Base-by-base conservation (phyloP, 64 coral and sea anemone species). In the Montipora capricornis region DNA sequence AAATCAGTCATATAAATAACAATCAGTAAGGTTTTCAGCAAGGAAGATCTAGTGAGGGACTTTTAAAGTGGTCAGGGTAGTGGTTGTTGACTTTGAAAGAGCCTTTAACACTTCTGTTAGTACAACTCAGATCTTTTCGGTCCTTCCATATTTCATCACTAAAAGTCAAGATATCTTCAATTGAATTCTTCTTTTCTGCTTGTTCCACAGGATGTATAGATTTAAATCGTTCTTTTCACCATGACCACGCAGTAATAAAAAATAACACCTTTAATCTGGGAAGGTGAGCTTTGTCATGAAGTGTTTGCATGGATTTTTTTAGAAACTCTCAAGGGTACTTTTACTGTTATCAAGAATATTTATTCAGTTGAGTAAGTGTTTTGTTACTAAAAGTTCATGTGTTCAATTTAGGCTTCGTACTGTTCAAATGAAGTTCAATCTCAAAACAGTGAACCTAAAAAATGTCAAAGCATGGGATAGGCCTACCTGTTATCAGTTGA, bases 401-500 rank as follows among this genome's bases (percentile, higher is more conserved):
- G 20, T 14, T 82, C 47, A 49, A 50, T 22, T 71, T 86, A 93
- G 92, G 74, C 51, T 93, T 64, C 75, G 77, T 50, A 29, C 74
- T 17, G 15, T 93, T 29, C 68, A 51, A 15, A 48, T 93, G 60
- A 71, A 47, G 20, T 88, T 93, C 59, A 45, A 77, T 46, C 60
- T 93, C 2, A 88, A 88, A 67, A 87, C 92, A 52, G 68, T 93
- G 46, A 93, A 93, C 47, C 61, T 93, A 49, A 93, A 88, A 52
- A 64, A 87, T 26, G 92, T 93, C 45, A 88, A 73, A 48, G 80
- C 92, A 20, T 93, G 92, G 92, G 96, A 87, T 37, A 98, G 75
- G 70, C 96, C 96, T 3, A 75, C 88, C 29, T 98, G 96, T 49
- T 98, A 98, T 69, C 19, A 37, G 2, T 75, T 98, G 53, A 95